Percentiles rank a stretch among this genome's conserved stretches.
These are phyloP conservation scores for Argyresthia goedartella DNA, from an alignment of 2,888 invertebrate genomes.

Conservation along the genomic window DNA sequence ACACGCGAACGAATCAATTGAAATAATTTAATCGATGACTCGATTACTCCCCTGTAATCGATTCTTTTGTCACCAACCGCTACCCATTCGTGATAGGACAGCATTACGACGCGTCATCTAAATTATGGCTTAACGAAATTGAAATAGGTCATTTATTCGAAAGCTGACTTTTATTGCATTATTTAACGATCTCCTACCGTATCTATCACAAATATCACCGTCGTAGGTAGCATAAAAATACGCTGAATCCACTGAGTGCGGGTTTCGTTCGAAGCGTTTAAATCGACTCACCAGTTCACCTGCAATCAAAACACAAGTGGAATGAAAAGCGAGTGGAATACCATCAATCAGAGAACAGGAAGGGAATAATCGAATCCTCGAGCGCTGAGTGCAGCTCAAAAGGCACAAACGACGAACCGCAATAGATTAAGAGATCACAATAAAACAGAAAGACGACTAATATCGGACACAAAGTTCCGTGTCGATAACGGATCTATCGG, in stretches of 20 bases:
- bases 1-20: slow-evolving; percentile 6
- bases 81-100: slow-evolving; percentile 5
- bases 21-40: slow-evolving; percentile 2
- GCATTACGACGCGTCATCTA: slow-evolving; percentile 1
- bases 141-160: slow-evolving; percentile 5
- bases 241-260: not conserved
- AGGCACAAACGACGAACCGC: slow-evolving; percentile 56
- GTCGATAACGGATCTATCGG: slow-evolving; percentile 44
- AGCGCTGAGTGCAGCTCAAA: slow-evolving; percentile 61
- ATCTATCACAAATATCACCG: not conserved
- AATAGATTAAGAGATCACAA: slow-evolving; percentile 47
- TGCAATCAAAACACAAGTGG: slow-evolving; percentile 26
- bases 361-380: slow-evolving; percentile 18
- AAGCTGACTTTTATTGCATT: slow-evolving; percentile 2
- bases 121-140: slow-evolving; percentile 2
- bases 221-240: not conserved
- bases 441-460: slow-evolving; percentile 44
- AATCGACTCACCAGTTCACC: slow-evolving; percentile 33
- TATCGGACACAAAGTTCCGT: slow-evolving; percentile 58
- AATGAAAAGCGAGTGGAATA: slow-evolving; percentile 42
- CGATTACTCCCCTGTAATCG: slow-evolving; percentile 2
- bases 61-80: slow-evolving; percentile 4
- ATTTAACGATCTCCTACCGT: not conserved
- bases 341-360: slow-evolving; percentile 64
- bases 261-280: slow-evolving; percentile 18